Conservation (phyloP, 2,888 invertebrate genomes). For the Lymantria monacha region DNA sequence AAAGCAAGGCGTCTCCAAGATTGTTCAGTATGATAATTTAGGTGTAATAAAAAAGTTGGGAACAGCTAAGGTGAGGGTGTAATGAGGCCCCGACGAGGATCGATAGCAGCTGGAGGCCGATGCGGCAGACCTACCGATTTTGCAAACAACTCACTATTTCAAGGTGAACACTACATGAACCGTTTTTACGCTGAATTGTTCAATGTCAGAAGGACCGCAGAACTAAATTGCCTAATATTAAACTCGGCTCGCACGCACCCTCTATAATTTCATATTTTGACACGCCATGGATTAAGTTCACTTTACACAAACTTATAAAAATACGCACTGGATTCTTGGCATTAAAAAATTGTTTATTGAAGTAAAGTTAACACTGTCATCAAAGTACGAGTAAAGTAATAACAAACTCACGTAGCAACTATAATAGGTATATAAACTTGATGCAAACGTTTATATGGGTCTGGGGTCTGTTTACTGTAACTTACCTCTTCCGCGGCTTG, state of each 20-base stretch:
- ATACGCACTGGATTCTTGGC: background rate
- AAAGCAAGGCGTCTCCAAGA: constrained; percentile 21
- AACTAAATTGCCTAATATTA: constrained; percentile 55
- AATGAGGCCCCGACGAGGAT: constrained; percentile 51
- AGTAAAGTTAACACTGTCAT: background rate
- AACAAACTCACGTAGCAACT: too few species aligned
- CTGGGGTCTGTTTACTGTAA: constrained; percentile 2
- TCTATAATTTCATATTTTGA: constrained; percentile 14
- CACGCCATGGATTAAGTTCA: constrained; percentile 21
- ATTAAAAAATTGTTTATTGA: background rate
- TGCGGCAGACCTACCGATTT: constrained; percentile 63
- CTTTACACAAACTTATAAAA: constrained; percentile 2
- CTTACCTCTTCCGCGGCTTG: constrained; percentile 60
- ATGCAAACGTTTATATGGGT: too few species aligned
- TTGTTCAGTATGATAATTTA: constrained; percentile 30
- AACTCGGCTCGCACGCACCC: constrained; percentile 30
- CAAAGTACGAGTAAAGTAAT: background rate
- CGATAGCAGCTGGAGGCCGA: constrained; percentile 52
- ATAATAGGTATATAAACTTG: too few species aligned
- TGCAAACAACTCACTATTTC: constrained; percentile 62
- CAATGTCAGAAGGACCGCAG: constrained; percentile 73
- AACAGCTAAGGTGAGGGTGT: constrained; percentile 41
- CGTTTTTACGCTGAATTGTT: constrained; percentile 59
- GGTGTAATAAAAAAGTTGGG: constrained; percentile 35
- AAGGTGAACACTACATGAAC: constrained; percentile 59